Evolutionary conservation across 2,888 invertebrate species (phyloP), one percentile per base, ranked within the genome.

Genomic region (Netelia virgata): DNA sequence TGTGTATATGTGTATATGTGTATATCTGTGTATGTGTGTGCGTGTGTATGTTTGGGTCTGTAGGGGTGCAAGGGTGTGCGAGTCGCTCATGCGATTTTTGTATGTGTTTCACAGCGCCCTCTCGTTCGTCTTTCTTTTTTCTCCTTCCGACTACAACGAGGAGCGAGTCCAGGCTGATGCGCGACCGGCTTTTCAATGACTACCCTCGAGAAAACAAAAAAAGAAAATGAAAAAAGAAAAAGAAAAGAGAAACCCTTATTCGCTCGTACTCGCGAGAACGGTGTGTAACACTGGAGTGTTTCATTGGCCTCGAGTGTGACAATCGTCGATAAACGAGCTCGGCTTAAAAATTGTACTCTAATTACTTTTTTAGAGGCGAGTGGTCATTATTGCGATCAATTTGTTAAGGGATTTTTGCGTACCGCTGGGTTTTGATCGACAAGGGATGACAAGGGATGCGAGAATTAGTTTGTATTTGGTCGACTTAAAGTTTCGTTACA

Each of bases 121-220:
- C 57, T 36, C 50, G 47, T 66, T 16, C 68, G 59, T 77, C 70
- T 55, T 59, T 77, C 55, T 82, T 84, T 81, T 57, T 83, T 78
- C 81, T 78, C 86, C 83, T 77, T 75, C 64, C 80, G 83, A 79
- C 74, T 64, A 69, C 82, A 69, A 76, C 85, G 74, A 78, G 50
- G 70, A 64, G 66, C 41, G 57, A 10, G 61, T 41, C 73, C 70
- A 57, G 55, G 76, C 77, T 80, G 77, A 78, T 68, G 55, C 74
- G 66, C 72, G 70, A 53, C 61, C 74, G 72, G 72, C 77, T 85
- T 85, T 86, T 85, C 85, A 86, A 87, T 81, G 81, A 85, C 77
- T 73, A 55, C 70, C 28, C 41, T 57, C 47, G 59, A 66, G 20
- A 59, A 72, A 59, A 57, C 57, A 14, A 28, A 72, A 43, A 63